phyloP scores from a whole-genome alignment of 2,113 vertebrate genomes.

The Crotalus viridis region DNA sequence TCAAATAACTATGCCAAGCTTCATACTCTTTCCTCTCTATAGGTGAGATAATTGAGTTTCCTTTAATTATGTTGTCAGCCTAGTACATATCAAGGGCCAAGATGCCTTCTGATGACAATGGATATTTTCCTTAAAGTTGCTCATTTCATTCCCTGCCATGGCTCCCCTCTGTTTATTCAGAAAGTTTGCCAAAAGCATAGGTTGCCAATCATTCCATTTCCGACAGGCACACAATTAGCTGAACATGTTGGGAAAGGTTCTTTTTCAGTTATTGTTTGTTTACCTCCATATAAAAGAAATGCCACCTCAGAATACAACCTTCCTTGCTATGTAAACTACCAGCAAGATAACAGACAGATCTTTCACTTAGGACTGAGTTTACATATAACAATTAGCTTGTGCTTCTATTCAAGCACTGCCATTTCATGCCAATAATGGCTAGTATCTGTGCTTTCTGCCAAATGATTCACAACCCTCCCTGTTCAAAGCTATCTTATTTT shows the following conservation, averaged over 20 bases:
- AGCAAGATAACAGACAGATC: not conserved
- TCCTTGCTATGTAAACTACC: not conserved
- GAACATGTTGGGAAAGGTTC: not conserved
- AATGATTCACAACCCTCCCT: not conserved
- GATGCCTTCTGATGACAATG: not conserved
- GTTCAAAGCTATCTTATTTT: not conserved
- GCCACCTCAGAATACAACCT: not conserved
- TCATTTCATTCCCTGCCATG: not conserved
- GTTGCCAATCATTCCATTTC: not conserved
- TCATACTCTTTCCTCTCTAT: not conserved
- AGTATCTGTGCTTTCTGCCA: not conserved
- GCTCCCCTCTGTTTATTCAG: not conserved
- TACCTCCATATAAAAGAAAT: not conserved
- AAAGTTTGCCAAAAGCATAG: not conserved
- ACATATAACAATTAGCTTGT: not conserved
- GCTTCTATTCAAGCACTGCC: not conserved
- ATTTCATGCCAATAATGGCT: not conserved
- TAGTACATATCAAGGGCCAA: not conserved
- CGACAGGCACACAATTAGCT: not conserved
- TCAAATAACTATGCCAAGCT: not conserved
- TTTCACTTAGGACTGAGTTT: not conserved
- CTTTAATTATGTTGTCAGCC: not conserved
- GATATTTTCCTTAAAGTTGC: not conserved
- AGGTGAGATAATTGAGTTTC: not conserved
- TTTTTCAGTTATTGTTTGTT: not conserved